phyloP scores from a whole-genome alignment of 2,113 vertebrate genomes.

The Aspidoscelis tigris region DNA sequence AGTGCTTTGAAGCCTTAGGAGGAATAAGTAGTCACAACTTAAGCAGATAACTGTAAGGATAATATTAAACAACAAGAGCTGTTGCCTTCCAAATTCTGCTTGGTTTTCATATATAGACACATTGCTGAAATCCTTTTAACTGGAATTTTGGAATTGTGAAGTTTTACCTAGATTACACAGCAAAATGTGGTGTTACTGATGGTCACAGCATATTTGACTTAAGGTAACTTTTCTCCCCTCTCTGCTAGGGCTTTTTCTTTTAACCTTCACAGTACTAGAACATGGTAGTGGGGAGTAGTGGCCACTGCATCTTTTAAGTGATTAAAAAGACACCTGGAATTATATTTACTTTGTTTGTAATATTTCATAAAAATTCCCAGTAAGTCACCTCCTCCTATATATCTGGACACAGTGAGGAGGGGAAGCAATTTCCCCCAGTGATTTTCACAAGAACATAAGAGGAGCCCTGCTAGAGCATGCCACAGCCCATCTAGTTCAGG shows the following conservation, averaged over 20 bases:
- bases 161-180: slow-evolving; percentile 11
- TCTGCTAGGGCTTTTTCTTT: background rate
- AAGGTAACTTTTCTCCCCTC: background rate
- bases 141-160: background rate
- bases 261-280: background rate
- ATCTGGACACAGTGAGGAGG: too few relatives aligned
- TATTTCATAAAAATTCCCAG: too few relatives aligned
- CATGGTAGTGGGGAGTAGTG: too few relatives aligned
- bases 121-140: slow-evolving; percentile 8
- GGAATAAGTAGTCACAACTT: background rate
- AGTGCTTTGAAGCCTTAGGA: background rate
- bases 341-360: too few relatives aligned
- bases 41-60: background rate
- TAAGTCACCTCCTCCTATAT: too few relatives aligned
- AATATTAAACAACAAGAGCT: background rate
- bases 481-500: too few relatives aligned
- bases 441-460: too few relatives aligned
- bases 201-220: background rate
- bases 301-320: too few relatives aligned
- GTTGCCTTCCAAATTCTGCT: slow-evolving; percentile 13
- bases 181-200: background rate
- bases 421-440: too few relatives aligned
- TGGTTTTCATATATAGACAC: slow-evolving; percentile 3
- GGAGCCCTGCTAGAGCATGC: too few relatives aligned
- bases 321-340: too few relatives aligned